Evolutionary conservation across 2,888 invertebrate species (phyloP).

Genomic region (Oligia fasciuncula): DNA sequence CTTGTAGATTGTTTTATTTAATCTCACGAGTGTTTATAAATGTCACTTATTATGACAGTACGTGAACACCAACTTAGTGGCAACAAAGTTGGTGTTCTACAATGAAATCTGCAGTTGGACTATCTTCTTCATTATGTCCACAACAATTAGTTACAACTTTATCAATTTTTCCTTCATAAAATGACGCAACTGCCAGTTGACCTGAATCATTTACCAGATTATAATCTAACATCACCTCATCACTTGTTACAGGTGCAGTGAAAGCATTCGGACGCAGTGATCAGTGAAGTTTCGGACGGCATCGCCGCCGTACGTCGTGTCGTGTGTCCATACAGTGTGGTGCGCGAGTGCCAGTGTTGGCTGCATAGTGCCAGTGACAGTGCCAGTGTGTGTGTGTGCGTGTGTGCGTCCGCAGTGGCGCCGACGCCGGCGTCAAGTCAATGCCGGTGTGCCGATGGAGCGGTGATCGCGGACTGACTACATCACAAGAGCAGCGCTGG

Average conservation of each 20-base stretch:
- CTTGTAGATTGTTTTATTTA: not conserved
- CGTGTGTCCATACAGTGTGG: slow-evolving; percentile 68
- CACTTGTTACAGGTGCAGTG: slow-evolving; percentile 82
- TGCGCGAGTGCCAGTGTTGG: slow-evolving; percentile 62
- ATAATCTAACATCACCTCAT: slow-evolving; percentile 61
- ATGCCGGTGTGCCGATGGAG: slow-evolving; percentile 89
- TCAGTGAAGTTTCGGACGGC: slow-evolving; percentile 71
- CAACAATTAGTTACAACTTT: not conserved
- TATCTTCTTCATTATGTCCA: not conserved
- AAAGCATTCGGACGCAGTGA: slow-evolving; percentile 69
- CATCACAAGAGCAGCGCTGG: slow-evolving; percentile 88
- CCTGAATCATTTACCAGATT: not conserved
- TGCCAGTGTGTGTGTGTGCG: slow-evolving; percentile 70
- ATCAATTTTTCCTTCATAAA: not conserved
- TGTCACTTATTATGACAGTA: no score
- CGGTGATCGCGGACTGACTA: slow-evolving; percentile 88
- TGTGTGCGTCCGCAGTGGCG: slow-evolving; percentile 81
- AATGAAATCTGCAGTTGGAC: not conserved
- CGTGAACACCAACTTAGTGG: no score
- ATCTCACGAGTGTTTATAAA: not conserved
- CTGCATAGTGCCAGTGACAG: slow-evolving; percentile 67
- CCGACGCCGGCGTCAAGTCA: slow-evolving; percentile 84
- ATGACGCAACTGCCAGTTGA: not conserved
- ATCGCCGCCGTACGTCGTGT: slow-evolving; percentile 63
- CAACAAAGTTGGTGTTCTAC: not conserved